Evolutionary conservation across 2,888 invertebrate species (phyloP).

Genomic region (Tholera decimalis): DNA sequence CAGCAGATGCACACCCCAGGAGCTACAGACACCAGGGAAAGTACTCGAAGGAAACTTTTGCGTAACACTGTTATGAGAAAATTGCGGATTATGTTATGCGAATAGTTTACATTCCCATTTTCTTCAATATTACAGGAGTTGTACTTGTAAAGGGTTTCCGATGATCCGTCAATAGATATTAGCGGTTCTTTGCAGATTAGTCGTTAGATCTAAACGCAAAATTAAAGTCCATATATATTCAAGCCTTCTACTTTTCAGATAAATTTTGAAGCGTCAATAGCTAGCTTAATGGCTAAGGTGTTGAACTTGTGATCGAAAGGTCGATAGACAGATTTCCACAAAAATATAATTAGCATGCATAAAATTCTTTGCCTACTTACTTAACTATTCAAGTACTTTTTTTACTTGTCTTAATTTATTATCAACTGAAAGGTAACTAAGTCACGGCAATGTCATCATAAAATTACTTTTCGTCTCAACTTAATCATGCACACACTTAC

Average conservation of each 20-base stretch:
- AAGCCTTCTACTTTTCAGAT: no score
- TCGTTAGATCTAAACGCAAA: no score
- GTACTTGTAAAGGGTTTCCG: no score
- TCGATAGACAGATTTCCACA: constrained; percentile 7
- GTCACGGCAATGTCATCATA: constrained; percentile 20
- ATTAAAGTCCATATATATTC: no score
- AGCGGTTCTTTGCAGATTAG: no score
- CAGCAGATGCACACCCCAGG: constrained; percentile 65
- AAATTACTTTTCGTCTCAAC: constrained; percentile 18
- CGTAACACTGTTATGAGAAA: constrained; percentile 57
- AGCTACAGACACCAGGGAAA: constrained; percentile 82
- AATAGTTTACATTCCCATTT: constrained; percentile 41
- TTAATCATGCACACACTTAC: constrained; percentile 24
- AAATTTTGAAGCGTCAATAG: no score
- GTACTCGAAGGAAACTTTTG: constrained; percentile 68
- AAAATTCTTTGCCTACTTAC: background rate
- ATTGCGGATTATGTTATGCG: constrained; percentile 40
- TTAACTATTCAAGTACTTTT: no score
- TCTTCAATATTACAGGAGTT: constrained; percentile 2
- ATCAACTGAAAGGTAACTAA: constrained; percentile 5
- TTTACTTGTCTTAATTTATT: no score
- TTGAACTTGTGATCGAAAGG: no score
- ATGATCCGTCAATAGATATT: no score
- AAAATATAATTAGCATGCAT: background rate
- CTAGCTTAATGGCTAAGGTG: no score